These are phyloP conservation scores for Resseliella maxima DNA, from an alignment of 2,888 invertebrate genomes.

Conservation along the genomic window DNA sequence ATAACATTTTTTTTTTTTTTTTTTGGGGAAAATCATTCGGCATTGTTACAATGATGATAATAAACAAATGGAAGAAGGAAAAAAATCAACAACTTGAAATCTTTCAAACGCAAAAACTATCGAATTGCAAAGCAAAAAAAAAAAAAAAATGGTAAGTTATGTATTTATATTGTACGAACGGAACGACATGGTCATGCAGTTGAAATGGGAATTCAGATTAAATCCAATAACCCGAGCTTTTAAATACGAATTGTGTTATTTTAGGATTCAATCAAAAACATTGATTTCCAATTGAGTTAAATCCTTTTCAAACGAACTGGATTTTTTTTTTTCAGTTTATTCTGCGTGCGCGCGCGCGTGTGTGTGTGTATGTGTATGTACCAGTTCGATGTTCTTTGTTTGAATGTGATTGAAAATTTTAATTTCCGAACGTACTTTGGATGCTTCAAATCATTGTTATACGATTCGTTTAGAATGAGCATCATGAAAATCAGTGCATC, in stretches of 20 bases:
- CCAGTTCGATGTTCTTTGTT: no score
- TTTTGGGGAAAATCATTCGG: no score
- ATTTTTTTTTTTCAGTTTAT: neutral
- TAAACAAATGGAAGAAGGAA: neutral
- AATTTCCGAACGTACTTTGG: neutral
- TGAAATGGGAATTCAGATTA: neutral
- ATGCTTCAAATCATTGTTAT: no score
- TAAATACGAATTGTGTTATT: neutral
- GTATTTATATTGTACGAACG: neutral
- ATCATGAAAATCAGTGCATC: neutral
- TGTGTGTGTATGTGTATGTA: no score
- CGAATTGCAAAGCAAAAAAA: neutral
- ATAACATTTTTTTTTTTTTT: neutral
- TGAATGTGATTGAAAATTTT: no score
- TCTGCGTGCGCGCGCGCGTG: neutral
- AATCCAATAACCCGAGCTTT: neutral
- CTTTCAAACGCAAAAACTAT: neutral
- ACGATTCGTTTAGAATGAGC: neutral
- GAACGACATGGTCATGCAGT: neutral
- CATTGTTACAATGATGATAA: no score
- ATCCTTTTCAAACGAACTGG: neutral
- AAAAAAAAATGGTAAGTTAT: neutral
- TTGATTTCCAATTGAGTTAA: slow-evolving; percentile 23
- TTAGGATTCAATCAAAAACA: slow-evolving; percentile 17
- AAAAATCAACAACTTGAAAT: neutral